A percentile compares a stretch with the other conserved stretches of the same genome.
Conservation (phyloP, 2,888 invertebrate species). For the Acleris laterana region DNA sequence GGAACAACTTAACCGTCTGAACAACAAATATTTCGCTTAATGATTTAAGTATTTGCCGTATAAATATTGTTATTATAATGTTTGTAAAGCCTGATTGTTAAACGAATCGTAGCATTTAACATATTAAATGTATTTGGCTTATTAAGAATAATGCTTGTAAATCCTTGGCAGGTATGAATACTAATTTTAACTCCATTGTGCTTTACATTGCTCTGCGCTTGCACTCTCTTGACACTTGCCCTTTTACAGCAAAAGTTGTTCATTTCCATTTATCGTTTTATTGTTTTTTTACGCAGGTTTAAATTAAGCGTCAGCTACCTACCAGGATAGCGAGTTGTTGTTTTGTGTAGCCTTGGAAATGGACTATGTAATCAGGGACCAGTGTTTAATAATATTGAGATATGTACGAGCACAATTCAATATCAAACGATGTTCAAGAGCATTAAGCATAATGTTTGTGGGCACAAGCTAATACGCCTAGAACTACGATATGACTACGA, state of each 20-base stretch:
- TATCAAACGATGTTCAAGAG: too few species aligned
- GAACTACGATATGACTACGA: too few species aligned
- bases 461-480: too few species aligned
- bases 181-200: constrained; percentile 1
- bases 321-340: constrained; percentile 18
- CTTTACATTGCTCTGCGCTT: constrained; percentile 13
- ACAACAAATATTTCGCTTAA: too few species aligned
- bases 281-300: constrained; percentile 21
- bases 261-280: constrained; percentile 21
- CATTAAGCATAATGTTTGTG: too few species aligned
- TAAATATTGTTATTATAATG: too few species aligned
- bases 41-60: too few species aligned
- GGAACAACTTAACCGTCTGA: too few species aligned
- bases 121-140: too few species aligned
- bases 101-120: too few species aligned
- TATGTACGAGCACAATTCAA: too few species aligned
- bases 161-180: constrained; percentile 1
- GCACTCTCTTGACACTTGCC: constrained; percentile 29
- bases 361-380: constrained; percentile 4
- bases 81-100: too few species aligned
- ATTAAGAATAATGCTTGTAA: neutral
- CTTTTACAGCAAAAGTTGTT: constrained; percentile 19
- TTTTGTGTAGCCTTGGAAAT: constrained; percentile 11
- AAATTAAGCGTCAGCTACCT: constrained; percentile 4
- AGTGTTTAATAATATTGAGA: neutral